Base-by-base conservation (phyloP, 2,888 invertebrate genomes). In the Folsomia candida region DNA sequence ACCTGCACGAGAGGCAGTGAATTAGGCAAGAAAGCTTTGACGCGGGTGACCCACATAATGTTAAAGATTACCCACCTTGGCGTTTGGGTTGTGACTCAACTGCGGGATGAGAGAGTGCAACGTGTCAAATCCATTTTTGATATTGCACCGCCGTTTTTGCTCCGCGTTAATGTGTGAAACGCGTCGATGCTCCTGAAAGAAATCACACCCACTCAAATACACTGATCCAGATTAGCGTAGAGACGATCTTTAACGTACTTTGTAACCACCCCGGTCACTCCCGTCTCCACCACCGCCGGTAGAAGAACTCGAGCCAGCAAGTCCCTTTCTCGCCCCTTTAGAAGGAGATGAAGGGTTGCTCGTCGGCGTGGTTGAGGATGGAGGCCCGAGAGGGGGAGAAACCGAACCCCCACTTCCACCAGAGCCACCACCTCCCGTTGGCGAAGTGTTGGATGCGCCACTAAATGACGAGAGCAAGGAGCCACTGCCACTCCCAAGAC, bases 61-160 rank as follows among this genome's bases (percentile, higher is more conserved):
- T n/a, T n/a, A n/a, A n/a, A n/a, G n/a, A n/a, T n/a, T n/a, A 24
- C 18, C n/a, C 82, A 91, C 90, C 87, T 96, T 96, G 4, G 93
- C 89, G 83, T 91, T 92, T 25, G 95, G 92, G 85, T 93, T 96
- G 81, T 91, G 90, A 83, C 90, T 91, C 70, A 97, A 87, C 79
- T 94, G 92, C 27, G 97, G 97, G 82, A 97, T 94, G 72, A 97
- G 87, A 73, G 91, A 90, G 83, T 96, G 94, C 76, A 97, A 87
- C 84, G 91, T 91, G 84, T 97, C 97, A 84, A 97, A 97, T 51
- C 97, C 97, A 83, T 92, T 93, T 84, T 97, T 97, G 81, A 97
- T 96, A 83, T 96, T 97, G 83, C 92, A 95, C 67, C 97, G 87
- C 47, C 97, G 87, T 83, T 97, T 97, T 85, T 97, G 96, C 82